Evolutionary conservation across 53 echinoderm and acorn worm species (phyloP), one percentile per base, ranked within the genome.

Genomic region (Henricia sp.): DNA sequence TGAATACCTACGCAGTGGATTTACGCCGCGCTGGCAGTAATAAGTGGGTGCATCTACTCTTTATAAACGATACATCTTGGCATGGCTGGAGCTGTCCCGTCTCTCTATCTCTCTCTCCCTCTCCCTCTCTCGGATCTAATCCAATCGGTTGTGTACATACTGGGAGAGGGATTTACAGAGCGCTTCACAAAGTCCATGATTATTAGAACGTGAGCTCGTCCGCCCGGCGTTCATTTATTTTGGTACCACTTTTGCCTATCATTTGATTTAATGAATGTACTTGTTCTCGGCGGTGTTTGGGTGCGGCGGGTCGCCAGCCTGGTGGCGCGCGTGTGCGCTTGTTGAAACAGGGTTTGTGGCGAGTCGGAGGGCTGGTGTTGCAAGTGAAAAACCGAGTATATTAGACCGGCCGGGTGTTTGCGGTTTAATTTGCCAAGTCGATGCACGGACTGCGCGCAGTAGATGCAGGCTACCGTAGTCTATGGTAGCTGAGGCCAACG

Each of bases 221-320:
- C 40, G 59, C 41, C 76, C 76, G 27, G 76, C 76, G 27, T 76
- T 76, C 76, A 76, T 76, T 76, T 76, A 76, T 76, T 76, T 19
- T 76, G 76, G 76, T 55, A 38, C 57, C 76, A 57, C 57, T 58
- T 60, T 76, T 59, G 76, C 76, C 57, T 39, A 76, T 76, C 76
- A 76, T 76, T 76, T 39, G 76, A 76, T 76, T 76, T 76, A 76
- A 76, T 76, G 76, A 76, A 76, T 76, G 59, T n/a, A n/a, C n/a
- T 76, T 76, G 76, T 76, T 76, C 76, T 76, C 40, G 37, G 76
- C 29, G 76, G 59, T 76, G 76, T 58, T 58, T n/a, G 76, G 42
- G 38, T 38, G 19, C 4, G 13, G 17, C 55, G 23, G 58, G 76
- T 76, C 59, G 76, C 57, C 59, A 17, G 76, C 25, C 76, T 76